Percentiles rank a stretch among this genome's conserved stretches.
phyloP scores from a whole-genome alignment of 64 coral and sea anemone genomes.

The Stichodactyla helianthus region DNA sequence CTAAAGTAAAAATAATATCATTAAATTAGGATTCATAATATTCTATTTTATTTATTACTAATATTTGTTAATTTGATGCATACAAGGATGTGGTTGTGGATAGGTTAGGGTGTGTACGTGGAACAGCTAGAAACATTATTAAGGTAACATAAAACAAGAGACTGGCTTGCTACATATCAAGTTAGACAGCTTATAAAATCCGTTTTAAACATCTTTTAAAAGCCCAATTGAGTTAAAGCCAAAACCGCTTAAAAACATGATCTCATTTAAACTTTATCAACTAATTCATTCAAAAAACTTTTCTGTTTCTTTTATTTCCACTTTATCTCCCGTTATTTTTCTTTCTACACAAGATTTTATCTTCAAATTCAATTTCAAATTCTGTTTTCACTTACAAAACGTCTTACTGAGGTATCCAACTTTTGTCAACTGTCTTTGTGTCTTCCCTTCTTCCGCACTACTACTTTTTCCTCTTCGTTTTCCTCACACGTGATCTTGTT shows the following conservation, averaged over 20 bases:
- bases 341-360: background rate
- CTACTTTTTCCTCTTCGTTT: background rate
- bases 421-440: background rate
- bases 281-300: background rate
- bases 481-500: constrained; percentile 12
- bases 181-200: background rate
- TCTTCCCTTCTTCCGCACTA: background rate
- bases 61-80: constrained; percentile 4
- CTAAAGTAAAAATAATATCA: background rate
- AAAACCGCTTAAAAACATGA: background rate
- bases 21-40: background rate
- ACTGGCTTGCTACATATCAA: no score
- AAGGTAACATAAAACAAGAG: background rate
- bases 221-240: background rate
- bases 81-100: background rate
- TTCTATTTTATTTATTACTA: background rate
- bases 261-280: background rate
- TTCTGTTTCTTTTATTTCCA: background rate
- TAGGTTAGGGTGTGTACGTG: background rate
- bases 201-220: background rate
- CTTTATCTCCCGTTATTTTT: background rate
- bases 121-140: background rate
- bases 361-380: background rate
- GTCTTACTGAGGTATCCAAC: background rate
- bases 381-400: background rate